Evolutionary conservation across 2,797 vertebrate species (phyloP).

Genomic region (Brotula barbata): DNA sequence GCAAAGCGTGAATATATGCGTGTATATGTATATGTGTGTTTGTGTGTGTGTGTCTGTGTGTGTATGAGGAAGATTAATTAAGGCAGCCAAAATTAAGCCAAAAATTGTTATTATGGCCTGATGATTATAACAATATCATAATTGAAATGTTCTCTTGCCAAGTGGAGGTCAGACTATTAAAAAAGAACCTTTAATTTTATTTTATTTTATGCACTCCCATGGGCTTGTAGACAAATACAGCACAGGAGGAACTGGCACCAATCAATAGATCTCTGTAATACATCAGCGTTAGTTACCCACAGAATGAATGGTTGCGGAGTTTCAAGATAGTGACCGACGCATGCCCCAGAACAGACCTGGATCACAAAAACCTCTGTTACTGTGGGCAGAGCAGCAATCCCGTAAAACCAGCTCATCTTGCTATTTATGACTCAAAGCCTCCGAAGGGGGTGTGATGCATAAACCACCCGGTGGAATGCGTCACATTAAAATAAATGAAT

Average conservation of each 20-base stretch:
- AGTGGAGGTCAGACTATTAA: neutral
- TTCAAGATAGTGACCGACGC: constrained; percentile 48
- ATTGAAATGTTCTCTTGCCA: too few species aligned
- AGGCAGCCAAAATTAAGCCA: too few species aligned
- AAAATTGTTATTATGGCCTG: too few species aligned
- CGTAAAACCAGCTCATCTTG: constrained; percentile 56
- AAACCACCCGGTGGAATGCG: constrained; percentile 72
- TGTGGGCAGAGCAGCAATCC: constrained; percentile 48
- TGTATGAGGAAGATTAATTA: too few species aligned
- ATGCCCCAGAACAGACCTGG: constrained; percentile 46
- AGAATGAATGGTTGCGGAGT: constrained; percentile 47
- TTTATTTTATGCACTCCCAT: neutral
- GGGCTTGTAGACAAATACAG: constrained; percentile 17
- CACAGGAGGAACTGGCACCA: constrained; percentile 5
- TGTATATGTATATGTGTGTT: too few species aligned
- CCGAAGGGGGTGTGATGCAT: constrained; percentile 62
- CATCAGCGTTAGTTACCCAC: constrained; percentile 49
- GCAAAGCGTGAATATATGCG: too few species aligned
- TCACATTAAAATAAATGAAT: constrained; percentile 86
- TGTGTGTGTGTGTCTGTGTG: too few species aligned
- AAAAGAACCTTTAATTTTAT: constrained; percentile 8
- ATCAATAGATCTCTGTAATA: constrained; percentile 29
- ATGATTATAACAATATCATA: too few species aligned
- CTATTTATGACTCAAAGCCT: constrained; percentile 75
- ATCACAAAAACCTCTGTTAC: constrained; percentile 54